phyloP scores from a whole-genome alignment of 2,888 invertebrate species.

The Heliconius erato region DNA sequence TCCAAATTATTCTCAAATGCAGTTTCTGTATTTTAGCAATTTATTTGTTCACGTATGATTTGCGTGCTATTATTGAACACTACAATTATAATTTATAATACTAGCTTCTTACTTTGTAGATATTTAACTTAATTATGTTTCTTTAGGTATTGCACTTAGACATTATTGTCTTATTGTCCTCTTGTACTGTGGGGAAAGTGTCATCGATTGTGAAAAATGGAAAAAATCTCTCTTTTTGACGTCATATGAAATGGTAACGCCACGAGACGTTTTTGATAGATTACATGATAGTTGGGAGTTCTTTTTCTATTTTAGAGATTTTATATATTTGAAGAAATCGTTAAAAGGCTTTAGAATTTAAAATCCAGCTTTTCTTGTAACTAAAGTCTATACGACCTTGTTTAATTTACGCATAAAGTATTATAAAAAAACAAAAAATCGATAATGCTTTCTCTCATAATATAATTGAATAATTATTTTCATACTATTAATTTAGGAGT shows the following conservation, averaged over 20 bases:
- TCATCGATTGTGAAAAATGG: background rate
- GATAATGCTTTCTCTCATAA: too few species aligned
- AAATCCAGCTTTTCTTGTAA: too few species aligned
- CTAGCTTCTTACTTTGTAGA: background rate
- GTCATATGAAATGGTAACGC: background rate
- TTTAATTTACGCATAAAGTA: too few species aligned
- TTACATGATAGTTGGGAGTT: background rate
- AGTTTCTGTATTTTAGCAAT: slow-evolving; percentile 46
- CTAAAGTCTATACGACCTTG: too few species aligned
- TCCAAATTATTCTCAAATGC: slow-evolving; percentile 62
- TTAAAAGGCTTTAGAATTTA: too few species aligned
- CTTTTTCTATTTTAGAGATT: background rate
- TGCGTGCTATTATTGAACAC: slow-evolving; percentile 45
- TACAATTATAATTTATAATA: slow-evolving; percentile 8
- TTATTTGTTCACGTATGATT: slow-evolving; percentile 46
- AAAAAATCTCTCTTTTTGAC: background rate
- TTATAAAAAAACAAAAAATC: too few species aligned
- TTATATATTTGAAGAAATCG: too few species aligned
- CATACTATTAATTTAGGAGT: background rate
- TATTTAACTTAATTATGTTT: background rate
- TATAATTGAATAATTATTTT: background rate
- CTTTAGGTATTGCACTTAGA: background rate
- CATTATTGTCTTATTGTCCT: background rate
- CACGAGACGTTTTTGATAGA: background rate
- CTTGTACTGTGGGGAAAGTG: background rate